These are phyloP conservation scores for Lacerta agilis DNA, from an alignment of 2,797 vertebrate genomes.

Conservation along the genomic window DNA sequence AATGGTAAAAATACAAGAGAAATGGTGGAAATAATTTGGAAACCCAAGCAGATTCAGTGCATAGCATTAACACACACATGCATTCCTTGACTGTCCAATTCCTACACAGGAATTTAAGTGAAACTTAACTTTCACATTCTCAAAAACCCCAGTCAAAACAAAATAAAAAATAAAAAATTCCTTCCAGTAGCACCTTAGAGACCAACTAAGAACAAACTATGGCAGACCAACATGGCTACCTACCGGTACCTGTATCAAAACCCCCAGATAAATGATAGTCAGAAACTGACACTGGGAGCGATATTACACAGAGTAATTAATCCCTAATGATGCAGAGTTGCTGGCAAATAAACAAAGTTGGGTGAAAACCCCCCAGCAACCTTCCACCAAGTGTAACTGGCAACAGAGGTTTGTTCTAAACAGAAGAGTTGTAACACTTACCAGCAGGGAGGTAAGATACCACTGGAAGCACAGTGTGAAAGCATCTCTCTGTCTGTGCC, in stretches of 20 bases:
- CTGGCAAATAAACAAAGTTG: constrained; percentile 53
- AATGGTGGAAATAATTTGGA: no score
- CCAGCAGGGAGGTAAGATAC: constrained; percentile 29
- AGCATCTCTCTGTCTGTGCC: not conserved
- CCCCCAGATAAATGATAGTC: constrained; percentile 54
- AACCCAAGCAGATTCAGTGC: no score
- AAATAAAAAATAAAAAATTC: no score
- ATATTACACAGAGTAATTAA: constrained; percentile 59
- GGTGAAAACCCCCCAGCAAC: constrained; percentile 9
- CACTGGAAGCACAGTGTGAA: not conserved
- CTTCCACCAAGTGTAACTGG: constrained; percentile 53
- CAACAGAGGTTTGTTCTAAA: constrained; percentile 56
- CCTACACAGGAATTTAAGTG: constrained; percentile 22
- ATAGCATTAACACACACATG: not conserved
- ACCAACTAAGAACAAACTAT: no score
- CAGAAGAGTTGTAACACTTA: constrained; percentile 31
- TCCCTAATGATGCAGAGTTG: constrained; percentile 67
- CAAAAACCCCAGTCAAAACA: constrained; percentile 44
- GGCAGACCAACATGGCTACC: no score
- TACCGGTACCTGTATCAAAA: constrained; percentile 45
- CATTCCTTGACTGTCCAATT: not conserved
- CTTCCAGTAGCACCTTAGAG: no score
- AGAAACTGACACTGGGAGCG: constrained; percentile 53
- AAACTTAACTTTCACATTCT: constrained; percentile 63
- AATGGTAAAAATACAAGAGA: no score